Evolutionary conservation across 2,797 vertebrate genomes (phyloP).

Genomic region (Oreortyx pictus): DNA sequence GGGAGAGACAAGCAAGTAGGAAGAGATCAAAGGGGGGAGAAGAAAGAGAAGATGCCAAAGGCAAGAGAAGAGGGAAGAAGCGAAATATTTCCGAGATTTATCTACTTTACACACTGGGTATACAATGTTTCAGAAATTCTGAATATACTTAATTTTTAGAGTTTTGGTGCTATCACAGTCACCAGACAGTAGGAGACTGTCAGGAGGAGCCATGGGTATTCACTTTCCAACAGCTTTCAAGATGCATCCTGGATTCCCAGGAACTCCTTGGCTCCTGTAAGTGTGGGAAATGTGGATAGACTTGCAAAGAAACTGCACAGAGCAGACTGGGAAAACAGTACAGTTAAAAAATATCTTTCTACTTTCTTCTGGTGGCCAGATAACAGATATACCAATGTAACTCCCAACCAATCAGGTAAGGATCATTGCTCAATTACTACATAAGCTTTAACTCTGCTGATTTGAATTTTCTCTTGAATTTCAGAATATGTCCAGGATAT

Average conservation of each 20-base stretch:
- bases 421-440: too few species aligned
- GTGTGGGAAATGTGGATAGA: fast-evolving
- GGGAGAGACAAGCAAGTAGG: conserved; percentile 50
- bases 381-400: fast-evolving
- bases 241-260: background rate
- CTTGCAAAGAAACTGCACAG: background rate
- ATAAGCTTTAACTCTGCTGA: too few species aligned
- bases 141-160: background rate
- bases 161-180: background rate
- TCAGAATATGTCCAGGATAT: fast-evolving
- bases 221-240: background rate
- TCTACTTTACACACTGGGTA: conserved; percentile 8
- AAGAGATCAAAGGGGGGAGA: conserved; percentile 49
- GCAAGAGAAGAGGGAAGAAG: conserved; percentile 47
- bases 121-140: conserved; percentile 12
- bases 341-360: background rate
- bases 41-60: conserved; percentile 52
- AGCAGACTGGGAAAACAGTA: fast-evolving
- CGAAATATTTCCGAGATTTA: conserved; percentile 18
- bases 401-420: fast-evolving
- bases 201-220: background rate
- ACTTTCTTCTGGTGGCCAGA: conserved; percentile 65
- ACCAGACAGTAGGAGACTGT: background rate
- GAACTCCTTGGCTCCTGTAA: background rate
- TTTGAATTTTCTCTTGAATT: background rate